Conservation (phyloP, 2,797 vertebrate species). For the Leucoraja ocellata region DNA sequence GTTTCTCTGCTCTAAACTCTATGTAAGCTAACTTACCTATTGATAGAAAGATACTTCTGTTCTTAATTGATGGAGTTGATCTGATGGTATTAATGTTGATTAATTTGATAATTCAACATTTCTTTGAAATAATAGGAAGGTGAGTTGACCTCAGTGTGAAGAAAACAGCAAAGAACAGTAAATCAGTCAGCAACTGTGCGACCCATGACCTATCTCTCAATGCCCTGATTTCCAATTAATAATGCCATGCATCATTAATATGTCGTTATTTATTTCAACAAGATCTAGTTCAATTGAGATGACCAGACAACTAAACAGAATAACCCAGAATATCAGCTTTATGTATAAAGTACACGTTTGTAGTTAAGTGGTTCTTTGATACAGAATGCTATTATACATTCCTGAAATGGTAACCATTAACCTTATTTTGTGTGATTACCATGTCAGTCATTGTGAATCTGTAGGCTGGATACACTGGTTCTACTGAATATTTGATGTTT, state of each 20-base stretch:
- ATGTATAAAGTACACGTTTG: background rate
- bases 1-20: background rate
- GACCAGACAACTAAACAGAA: background rate
- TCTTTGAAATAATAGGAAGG: background rate
- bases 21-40: background rate
- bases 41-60: too few relatives aligned
- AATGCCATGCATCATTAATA: background rate
- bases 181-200: background rate
- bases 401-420: background rate
- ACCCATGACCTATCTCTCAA: background rate
- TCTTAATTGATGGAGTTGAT: background rate
- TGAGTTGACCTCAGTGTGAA: too few relatives aligned
- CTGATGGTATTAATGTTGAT: background rate
- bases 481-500: background rate
- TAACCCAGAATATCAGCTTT: background rate
- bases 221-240: background rate
- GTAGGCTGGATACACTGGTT: background rate
- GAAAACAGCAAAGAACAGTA: too few relatives aligned
- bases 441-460: background rate
- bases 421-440: background rate
- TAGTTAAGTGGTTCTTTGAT: background rate
- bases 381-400: background rate
- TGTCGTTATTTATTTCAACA: background rate
- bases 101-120: background rate
- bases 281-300: background rate